Conservation (phyloP, 2,888 invertebrate genomes). For the Zelleria hepariella region DNA sequence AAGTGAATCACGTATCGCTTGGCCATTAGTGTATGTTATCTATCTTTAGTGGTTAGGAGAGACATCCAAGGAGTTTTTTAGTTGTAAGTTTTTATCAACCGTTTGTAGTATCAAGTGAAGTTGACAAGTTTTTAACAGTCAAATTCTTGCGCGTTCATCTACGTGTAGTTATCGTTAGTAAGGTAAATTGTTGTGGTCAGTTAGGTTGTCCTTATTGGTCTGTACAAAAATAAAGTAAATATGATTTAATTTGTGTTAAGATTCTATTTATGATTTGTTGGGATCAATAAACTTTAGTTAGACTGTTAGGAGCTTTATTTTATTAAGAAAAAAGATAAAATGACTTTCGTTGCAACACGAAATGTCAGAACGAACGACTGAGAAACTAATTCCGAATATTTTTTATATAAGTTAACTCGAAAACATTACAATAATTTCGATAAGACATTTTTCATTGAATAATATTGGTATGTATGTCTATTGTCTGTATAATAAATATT, state of each 20-base stretch:
- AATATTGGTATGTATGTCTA: constrained; percentile 33
- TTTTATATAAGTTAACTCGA: constrained; percentile 9
- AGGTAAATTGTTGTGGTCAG: constrained; percentile 39
- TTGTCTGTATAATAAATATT: constrained; percentile 36
- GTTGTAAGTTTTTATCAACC: constrained; percentile 64
- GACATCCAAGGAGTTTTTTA: constrained; percentile 8
- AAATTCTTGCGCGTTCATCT: constrained; percentile 64
- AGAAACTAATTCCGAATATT: constrained; percentile 65
- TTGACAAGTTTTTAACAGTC: constrained; percentile 48
- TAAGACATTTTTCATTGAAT: constrained; percentile 38
- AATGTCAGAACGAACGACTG: constrained; percentile 67
- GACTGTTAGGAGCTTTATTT: constrained; percentile 61
- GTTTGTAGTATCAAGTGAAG: constrained; percentile 59
- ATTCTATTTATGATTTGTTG: constrained; percentile 58
- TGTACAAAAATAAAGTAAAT: constrained; percentile 62
- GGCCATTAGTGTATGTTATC: constrained; percentile 15
- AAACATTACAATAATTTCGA: constrained; percentile 29
- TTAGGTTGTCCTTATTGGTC: constrained; percentile 56
- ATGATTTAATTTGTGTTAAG: constrained; percentile 42
- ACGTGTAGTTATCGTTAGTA: constrained; percentile 21
- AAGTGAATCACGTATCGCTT: constrained; percentile 43
- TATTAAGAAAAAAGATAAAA: constrained; percentile 52
- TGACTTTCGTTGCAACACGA: constrained; percentile 52
- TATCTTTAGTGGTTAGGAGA: constrained; percentile 1
- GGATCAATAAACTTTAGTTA: constrained; percentile 56